Evolutionary conservation across 2,113 vertebrate species (phyloP).

Genomic region (Mugil cephalus): DNA sequence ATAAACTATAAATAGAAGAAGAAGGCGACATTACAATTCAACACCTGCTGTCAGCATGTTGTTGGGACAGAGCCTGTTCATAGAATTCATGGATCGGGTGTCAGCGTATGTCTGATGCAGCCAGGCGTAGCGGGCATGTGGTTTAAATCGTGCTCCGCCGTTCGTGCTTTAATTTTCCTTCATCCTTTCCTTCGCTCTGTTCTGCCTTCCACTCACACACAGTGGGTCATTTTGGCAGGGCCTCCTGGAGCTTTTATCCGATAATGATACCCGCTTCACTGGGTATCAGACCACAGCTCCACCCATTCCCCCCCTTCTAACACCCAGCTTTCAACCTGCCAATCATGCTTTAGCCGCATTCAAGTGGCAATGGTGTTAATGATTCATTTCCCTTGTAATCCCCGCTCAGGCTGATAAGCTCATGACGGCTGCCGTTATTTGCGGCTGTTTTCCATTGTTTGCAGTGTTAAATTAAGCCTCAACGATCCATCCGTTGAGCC

Average conservation of each 20-base stretch:
- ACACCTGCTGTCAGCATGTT: conserved; percentile 52
- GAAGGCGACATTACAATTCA: conserved; percentile 42
- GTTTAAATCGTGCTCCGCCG: conserved; percentile 30
- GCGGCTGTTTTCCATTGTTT: conserved; percentile 81
- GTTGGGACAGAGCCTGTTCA: conserved; percentile 49
- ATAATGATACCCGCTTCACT: conserved; percentile 73
- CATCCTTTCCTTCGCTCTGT: conserved; percentile 30
- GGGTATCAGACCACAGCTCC: conserved; percentile 67
- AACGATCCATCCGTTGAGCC: conserved; percentile 75
- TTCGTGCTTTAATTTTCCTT: conserved; percentile 46
- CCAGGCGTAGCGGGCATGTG: conserved; percentile 6
- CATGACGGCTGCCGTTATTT: conserved; percentile 76
- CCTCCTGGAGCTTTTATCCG: conserved; percentile 65
- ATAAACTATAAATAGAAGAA: conserved; percentile 63
- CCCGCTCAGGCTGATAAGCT: conserved; percentile 81
- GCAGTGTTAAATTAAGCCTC: conserved; percentile 79
- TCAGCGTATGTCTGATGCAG: conserved; percentile 39
- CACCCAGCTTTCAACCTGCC: conserved; percentile 72
- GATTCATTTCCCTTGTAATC: conserved; percentile 84
- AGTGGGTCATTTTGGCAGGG: conserved; percentile 63
- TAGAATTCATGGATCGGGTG: conserved; percentile 36
- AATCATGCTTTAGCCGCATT: conserved; percentile 81
- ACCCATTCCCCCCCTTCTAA: conserved; percentile 56
- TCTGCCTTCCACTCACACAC: conserved; percentile 36
- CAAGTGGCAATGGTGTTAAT: conserved; percentile 82